Conservation (phyloP, 2,113 vertebrate species). For the Phylloscopus whistleri region DNA sequence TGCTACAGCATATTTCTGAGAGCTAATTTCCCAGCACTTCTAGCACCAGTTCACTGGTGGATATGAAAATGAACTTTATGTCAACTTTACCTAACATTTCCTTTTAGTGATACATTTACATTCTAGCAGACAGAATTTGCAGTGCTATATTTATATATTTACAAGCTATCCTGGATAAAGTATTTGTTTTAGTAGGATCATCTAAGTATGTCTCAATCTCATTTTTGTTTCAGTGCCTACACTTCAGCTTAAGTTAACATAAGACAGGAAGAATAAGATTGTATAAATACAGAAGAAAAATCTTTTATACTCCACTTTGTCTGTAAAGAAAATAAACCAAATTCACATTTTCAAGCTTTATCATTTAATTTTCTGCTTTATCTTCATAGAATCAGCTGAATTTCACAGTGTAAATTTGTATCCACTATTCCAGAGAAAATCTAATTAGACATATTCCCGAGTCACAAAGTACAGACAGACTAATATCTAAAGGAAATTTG, state of each 20-base stretch:
- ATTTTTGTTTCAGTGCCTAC: no score
- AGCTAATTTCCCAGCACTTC: not conserved
- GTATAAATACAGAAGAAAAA: constrained; percentile 9
- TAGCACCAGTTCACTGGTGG: not conserved
- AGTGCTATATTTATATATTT: not conserved
- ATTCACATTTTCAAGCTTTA: constrained; percentile 38
- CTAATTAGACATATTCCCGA: constrained; percentile 62
- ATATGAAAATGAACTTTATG: not conserved
- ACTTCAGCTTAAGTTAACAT: not conserved
- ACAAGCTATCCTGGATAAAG: not conserved
- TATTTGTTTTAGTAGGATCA: not conserved
- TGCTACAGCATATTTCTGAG: not conserved
- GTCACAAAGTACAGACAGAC: constrained; percentile 54
- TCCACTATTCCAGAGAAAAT: constrained; percentile 62
- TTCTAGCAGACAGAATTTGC: not conserved
- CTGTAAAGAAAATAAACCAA: constrained; percentile 33
- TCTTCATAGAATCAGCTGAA: constrained; percentile 53
- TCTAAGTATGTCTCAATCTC: not conserved
- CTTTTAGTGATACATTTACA: not conserved
- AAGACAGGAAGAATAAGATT: not conserved
- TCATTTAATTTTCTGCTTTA: constrained; percentile 51
- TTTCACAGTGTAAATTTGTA: constrained; percentile 56
- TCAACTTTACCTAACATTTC: not conserved
- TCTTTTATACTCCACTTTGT: not conserved
- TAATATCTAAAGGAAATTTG: constrained; percentile 51